Conservation (phyloP, 2,888 invertebrate species). For the Coleophora flavipennella region DNA sequence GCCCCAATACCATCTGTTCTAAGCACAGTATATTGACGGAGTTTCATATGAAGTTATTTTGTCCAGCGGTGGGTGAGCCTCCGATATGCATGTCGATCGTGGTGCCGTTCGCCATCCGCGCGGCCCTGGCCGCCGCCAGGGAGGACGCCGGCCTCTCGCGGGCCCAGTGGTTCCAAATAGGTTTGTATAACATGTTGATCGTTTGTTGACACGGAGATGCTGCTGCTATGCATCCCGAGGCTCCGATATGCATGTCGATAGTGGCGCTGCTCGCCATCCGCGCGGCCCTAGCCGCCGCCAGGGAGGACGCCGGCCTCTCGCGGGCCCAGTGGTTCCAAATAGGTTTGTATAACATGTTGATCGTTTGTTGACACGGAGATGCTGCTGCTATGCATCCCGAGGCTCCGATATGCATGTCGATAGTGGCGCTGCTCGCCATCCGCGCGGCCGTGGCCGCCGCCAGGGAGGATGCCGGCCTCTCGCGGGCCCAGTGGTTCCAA, state of each 20-base stretch:
- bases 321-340: slow-evolving; percentile 69
- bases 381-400: no score
- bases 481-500: slow-evolving; percentile 64
- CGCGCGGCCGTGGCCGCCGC: slow-evolving; percentile 75
- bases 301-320: slow-evolving; percentile 70
- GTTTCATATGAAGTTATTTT: not conserved
- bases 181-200: slow-evolving; percentile 36
- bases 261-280: slow-evolving; percentile 71
- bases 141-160: slow-evolving; percentile 67
- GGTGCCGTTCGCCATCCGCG: slow-evolving; percentile 73
- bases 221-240: not conserved
- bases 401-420: slow-evolving; percentile 17
- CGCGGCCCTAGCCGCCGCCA: slow-evolving; percentile 74
- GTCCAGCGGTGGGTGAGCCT: slow-evolving; percentile 65
- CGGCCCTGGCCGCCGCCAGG: slow-evolving; percentile 75
- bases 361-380: not conserved
- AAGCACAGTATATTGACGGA: not conserved
- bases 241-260: slow-evolving; percentile 24
- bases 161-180: slow-evolving; percentile 69
- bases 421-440: slow-evolving; percentile 69
- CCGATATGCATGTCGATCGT: slow-evolving; percentile 54
- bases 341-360: slow-evolving; percentile 42
- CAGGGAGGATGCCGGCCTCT: slow-evolving; percentile 70
- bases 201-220: not conserved
- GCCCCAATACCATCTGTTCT: not conserved